phyloP scores from a whole-genome alignment of 2,888 invertebrate genomes.

The Orthosia cruda region DNA sequence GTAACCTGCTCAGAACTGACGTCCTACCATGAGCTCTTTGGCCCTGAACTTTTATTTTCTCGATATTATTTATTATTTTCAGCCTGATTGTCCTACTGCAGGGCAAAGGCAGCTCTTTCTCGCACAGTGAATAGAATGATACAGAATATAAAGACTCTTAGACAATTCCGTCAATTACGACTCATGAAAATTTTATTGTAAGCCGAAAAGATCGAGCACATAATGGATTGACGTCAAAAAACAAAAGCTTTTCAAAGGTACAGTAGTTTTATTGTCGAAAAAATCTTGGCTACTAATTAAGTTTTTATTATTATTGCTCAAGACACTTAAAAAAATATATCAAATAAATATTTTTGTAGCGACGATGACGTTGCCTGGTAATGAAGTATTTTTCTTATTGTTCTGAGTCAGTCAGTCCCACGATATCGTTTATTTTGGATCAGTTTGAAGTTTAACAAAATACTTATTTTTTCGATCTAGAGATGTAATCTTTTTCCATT shows the following conservation, averaged over 20 bases:
- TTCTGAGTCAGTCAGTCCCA: not conserved
- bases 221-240: not conserved
- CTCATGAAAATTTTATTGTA: not conserved
- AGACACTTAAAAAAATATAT: not conserved
- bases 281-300: not conserved
- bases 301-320: not conserved
- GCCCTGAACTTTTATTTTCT: too few species aligned
- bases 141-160: not conserved
- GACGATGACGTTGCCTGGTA: not conserved
- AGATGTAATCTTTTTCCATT: too few species aligned
- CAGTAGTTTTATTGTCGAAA: not conserved
- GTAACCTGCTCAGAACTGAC: not conserved
- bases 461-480: too few species aligned
- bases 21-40: too few species aligned
- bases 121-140: not conserved
- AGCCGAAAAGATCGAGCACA: not conserved
- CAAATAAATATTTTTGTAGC: too few species aligned
- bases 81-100: too few species aligned
- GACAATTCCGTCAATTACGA: not conserved
- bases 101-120: not conserved
- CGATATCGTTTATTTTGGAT: not conserved
- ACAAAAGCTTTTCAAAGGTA: slow-evolving; percentile 5
- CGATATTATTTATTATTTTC: too few species aligned
- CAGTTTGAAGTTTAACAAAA: not conserved
- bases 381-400: not conserved